Conservation (phyloP, 1,140 invertebrate species). For the Papilio helenus region DNA sequence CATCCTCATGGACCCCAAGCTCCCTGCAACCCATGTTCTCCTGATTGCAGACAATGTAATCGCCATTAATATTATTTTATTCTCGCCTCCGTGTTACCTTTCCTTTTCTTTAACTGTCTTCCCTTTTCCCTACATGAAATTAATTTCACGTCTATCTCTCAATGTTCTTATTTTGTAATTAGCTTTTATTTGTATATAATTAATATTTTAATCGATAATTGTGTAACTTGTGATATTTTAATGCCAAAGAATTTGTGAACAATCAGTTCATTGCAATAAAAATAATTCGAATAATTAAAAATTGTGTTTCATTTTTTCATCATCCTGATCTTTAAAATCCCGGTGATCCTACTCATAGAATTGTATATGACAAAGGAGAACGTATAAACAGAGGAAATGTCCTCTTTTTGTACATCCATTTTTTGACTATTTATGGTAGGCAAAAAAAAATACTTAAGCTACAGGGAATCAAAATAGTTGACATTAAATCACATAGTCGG, state of each 20-base stretch:
- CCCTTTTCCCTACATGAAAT: not conserved
- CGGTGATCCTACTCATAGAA: not conserved
- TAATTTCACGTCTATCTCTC: not conserved
- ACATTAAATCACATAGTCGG: not conserved
- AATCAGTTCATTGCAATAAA: constrained; percentile 3
- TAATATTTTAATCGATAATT: constrained; percentile 29
- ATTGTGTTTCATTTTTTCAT: not conserved
- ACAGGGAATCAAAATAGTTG: not conserved
- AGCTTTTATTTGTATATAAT: constrained; percentile 24
- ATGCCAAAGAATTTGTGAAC: constrained; percentile 40
- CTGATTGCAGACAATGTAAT: constrained; percentile 76
- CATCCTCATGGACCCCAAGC: constrained; percentile 62
- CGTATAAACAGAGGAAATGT: not conserved
- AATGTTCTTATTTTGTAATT: constrained; percentile 13
- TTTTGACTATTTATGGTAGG: not conserved
- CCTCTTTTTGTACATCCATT: not conserved
- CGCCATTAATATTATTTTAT: constrained; percentile 51
- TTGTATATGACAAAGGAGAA: too few species aligned
- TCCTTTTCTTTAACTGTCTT: not conserved
- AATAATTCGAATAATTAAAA: constrained; percentile 28
- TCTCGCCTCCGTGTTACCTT: not conserved
- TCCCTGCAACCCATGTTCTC: constrained; percentile 61
- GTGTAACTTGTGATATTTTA: constrained; percentile 36
- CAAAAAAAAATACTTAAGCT: not conserved
- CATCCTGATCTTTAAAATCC: not conserved